These are phyloP conservation scores for Octopus sinensis DNA, from an alignment of 1,140 invertebrate species.

Conservation along the genomic window DNA sequence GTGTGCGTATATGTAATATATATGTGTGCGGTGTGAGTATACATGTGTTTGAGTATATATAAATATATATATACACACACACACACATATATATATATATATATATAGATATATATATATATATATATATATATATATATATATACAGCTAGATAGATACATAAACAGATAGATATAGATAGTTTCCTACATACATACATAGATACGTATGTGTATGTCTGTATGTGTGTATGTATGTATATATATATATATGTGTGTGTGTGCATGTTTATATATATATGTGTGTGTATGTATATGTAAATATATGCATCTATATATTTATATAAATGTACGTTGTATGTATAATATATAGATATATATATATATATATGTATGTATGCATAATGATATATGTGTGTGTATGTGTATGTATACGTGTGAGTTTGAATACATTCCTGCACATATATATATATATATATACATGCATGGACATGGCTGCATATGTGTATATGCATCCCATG, in stretches of 20 bases:
- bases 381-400: too few relatives aligned
- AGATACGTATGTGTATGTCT: not conserved
- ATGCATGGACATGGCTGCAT: too few relatives aligned
- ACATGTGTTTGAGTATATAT: not conserved
- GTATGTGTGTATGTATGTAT: not conserved
- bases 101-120: not conserved
- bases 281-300: not conserved
- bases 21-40: too few relatives aligned
- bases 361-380: too few relatives aligned
- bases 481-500: too few relatives aligned
- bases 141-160: not conserved
- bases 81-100: not conserved
- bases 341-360: too few relatives aligned
- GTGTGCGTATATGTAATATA: too few relatives aligned
- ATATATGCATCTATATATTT: constrained; percentile 44
- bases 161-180: not conserved
- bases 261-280: not conserved
- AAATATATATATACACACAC: not conserved
- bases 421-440: too few relatives aligned
- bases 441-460: too few relatives aligned
- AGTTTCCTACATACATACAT: not conserved
- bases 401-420: too few relatives aligned
- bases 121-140: not conserved
- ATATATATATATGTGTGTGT: not conserved
- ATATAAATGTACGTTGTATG: constrained; percentile 56